Percentiles rank a stretch among this genome's conserved stretches.
These are phyloP conservation scores for Phalera bucephala DNA, from an alignment of 2,888 invertebrate genomes.

Conservation along the genomic window DNA sequence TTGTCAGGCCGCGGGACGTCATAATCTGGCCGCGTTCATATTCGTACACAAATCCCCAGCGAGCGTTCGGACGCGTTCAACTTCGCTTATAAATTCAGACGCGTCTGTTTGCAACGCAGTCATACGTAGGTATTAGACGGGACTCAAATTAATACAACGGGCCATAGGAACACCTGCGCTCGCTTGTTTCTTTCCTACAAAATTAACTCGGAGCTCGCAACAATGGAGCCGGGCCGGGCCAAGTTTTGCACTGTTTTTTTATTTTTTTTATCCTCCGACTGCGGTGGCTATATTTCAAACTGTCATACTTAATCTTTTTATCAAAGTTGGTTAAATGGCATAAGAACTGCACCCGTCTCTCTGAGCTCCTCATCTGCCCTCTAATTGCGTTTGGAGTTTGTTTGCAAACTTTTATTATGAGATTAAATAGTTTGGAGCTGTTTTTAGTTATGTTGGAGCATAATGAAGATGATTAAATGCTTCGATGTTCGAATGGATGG, in stretches of 20 bases:
- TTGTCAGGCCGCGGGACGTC: conserved; percentile 52
- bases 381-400: conserved; percentile 72
- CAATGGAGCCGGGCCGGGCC: conserved; percentile 67
- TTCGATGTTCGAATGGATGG: conserved; percentile 16
- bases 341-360: conserved; percentile 77
- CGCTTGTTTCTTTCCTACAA: conserved; percentile 75
- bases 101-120: conserved; percentile 62
- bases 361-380: conserved; percentile 64
- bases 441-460: conserved; percentile 24
- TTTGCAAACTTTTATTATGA: conserved; percentile 53
- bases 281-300: conserved; percentile 81
- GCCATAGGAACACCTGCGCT: conserved; percentile 67
- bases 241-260: conserved; percentile 70
- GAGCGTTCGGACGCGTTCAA: conserved; percentile 53
- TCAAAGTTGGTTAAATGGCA: conserved; percentile 80
- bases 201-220: conserved; percentile 74
- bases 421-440: conserved; percentile 52
- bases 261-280: conserved; percentile 66
- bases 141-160: conserved; percentile 77
- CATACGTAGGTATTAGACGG: conserved; percentile 75
- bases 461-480: conserved; percentile 25
- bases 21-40: conserved; percentile 66
- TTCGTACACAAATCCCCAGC: conserved; percentile 50
- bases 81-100: conserved; percentile 70
- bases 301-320: conserved; percentile 83